Evolutionary conservation across 2,888 invertebrate species (phyloP).

Genomic region (Drosophila phalerata): DNA sequence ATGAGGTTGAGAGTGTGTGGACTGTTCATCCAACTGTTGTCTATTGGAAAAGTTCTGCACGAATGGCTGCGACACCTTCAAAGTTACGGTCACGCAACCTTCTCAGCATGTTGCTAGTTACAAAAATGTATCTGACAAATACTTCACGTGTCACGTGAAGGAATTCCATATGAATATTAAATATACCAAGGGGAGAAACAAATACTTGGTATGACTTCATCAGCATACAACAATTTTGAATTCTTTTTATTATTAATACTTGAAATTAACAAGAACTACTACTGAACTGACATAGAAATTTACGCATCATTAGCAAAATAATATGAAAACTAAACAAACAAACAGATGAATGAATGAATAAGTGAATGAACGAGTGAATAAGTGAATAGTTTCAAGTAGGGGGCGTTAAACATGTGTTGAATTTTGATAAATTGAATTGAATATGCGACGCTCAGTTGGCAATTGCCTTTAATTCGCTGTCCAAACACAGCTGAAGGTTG

Average conservation of each 20-base stretch:
- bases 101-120: constrained; percentile 30
- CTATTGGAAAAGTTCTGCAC: constrained; percentile 71
- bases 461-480: constrained; percentile 61
- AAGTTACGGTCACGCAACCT: constrained; percentile 68
- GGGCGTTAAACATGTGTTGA: constrained; percentile 65
- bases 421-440: constrained; percentile 72
- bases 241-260: constrained; percentile 3
- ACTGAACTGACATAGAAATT: constrained; percentile 57
- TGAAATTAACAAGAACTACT: constrained; percentile 23
- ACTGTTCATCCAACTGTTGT: constrained; percentile 58
- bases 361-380: constrained; percentile 29
- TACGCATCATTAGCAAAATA: constrained; percentile 71
- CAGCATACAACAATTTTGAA: constrained; percentile 33
- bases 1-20: constrained; percentile 5
- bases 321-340: constrained; percentile 38
- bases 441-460: constrained; percentile 34
- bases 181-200: constrained; percentile 3
- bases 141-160: constrained; percentile 72
- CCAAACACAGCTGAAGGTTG: constrained; percentile 50
- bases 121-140: constrained; percentile 49
- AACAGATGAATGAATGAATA: constrained; percentile 31
- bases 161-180: constrained; percentile 56
- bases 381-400: constrained; percentile 24
- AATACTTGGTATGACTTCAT: constrained; percentile 66
- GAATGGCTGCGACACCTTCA: constrained; percentile 70